phyloP scores from a whole-genome alignment of 2,797 vertebrate species.

The Gallinago solitaria region DNA sequence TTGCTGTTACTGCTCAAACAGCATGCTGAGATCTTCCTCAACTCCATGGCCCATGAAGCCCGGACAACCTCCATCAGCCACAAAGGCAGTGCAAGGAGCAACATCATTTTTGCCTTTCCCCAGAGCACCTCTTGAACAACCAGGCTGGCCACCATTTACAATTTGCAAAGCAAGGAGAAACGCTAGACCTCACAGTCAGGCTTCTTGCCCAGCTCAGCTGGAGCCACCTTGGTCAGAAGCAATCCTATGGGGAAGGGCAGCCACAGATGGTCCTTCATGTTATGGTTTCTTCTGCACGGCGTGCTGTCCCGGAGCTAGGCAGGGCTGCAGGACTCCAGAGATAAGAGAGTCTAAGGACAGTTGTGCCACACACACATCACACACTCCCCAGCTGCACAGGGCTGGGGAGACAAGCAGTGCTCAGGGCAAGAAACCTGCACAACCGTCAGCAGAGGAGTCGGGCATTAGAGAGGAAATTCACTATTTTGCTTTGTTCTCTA shows the following conservation, averaged over 20 bases:
- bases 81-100: neutral
- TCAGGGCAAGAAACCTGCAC: neutral
- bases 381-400: neutral
- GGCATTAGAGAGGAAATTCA: neutral
- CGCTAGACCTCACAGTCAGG: neutral
- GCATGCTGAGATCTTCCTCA: neutral
- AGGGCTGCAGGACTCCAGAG: neutral
- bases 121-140: neutral
- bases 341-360: neutral
- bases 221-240: neutral
- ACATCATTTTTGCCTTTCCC: neutral
- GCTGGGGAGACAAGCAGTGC: rapidly evolving
- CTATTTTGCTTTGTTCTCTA: neutral
- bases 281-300: rapidly evolving
- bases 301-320: rapidly evolving
- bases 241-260: neutral
- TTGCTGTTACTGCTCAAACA: neutral
- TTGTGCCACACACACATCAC: neutral
- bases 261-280: neutral
- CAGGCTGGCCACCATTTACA: neutral
- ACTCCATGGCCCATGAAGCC: rapidly evolving
- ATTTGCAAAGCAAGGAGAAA: neutral
- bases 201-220: neutral
- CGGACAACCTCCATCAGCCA: neutral
- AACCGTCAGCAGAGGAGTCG: neutral